A percentile compares a stretch with the other conserved stretches of the same genome.
phyloP scores from a whole-genome alignment of 2,888 invertebrate species.

The Yponomeuta malinellus region DNA sequence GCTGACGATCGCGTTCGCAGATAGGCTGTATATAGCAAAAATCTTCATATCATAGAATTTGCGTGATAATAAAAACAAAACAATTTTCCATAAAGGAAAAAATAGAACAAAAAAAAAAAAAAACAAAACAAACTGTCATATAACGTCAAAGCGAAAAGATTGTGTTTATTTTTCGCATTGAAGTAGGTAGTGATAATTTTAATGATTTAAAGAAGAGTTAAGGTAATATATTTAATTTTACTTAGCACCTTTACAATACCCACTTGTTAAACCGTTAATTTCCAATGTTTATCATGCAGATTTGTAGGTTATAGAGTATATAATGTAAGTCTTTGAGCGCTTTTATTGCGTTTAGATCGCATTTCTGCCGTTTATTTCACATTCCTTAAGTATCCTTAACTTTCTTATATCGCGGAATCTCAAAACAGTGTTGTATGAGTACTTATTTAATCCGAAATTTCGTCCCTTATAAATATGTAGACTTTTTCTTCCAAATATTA shows the following conservation, averaged over 20 bases:
- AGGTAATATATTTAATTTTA: constrained; percentile 11
- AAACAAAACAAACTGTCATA: background rate
- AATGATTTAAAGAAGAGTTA: constrained; percentile 16
- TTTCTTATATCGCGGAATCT: background rate
- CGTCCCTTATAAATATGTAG: background rate
- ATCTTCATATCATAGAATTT: background rate
- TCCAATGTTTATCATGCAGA: background rate
- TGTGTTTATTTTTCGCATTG: constrained; percentile 20
- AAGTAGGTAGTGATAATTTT: background rate
- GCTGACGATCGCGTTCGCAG: background rate
- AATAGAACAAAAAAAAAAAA: too few relatives aligned
- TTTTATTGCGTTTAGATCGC: background rate
- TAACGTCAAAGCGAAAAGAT: constrained; percentile 17
- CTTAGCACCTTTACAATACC: constrained; percentile 15
- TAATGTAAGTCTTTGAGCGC: background rate
- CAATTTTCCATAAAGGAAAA: too few relatives aligned
- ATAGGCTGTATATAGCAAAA: background rate
- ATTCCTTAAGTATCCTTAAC: background rate
- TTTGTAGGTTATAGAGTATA: background rate
- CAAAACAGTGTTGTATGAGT: background rate
- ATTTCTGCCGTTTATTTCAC: background rate
- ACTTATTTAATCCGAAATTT: background rate
- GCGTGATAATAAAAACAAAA: background rate
- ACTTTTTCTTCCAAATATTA: background rate
- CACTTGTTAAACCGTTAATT: background rate